Base-by-base conservation (phyloP, 2,888 invertebrate species). In the Pterostichus niger region DNA sequence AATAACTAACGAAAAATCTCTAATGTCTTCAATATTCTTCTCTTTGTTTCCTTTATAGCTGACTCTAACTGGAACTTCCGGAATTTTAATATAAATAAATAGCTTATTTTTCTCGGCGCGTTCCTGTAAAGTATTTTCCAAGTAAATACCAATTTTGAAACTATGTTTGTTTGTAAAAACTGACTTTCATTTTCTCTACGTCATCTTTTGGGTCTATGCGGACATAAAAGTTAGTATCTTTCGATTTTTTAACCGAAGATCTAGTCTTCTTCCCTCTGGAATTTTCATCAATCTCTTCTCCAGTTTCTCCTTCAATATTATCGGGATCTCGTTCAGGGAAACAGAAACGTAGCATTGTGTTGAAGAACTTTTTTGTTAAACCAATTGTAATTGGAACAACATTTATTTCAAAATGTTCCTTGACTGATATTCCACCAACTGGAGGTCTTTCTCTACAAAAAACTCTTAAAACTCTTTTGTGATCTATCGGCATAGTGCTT, bases 391-490 rank as follows among this genome's bases (percentile, higher is more conserved):
- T 93, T 7, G 99, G 99, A 11, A 98, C 97, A 59, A 99, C 96
- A 91, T 99, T 99, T 85, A 99, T 98, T 91, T 99, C 99, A 89
- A 99, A 98, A 90, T 99, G 98, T 88, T 99, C 99, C 89, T 99
- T 99, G 11, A 99, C 98, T 0, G 98, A 96, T 86, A 99, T 99
- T 2, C 99, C 99, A n/a, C 98, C 99, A 6, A 99, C 99, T 0
- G 98, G 98, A 64, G 98, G 97, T 85, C 96, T 95, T 90, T 99
- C 99, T 84, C 98, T 93, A 86, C 99, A 99, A 90, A 98, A 97
- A 68, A 99, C 96, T 85, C 99, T 93, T 85, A 99, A 91, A 17
- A 98, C 97, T 87, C 98, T 91, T 90, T 97, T 97, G 52, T 97
- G 94, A 84, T 98, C 98, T 35, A 98, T 95, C 0, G 98, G 98